phyloP scores from a whole-genome alignment of 2,113 vertebrate genomes.

The Myrmophylax atrothorax region DNA sequence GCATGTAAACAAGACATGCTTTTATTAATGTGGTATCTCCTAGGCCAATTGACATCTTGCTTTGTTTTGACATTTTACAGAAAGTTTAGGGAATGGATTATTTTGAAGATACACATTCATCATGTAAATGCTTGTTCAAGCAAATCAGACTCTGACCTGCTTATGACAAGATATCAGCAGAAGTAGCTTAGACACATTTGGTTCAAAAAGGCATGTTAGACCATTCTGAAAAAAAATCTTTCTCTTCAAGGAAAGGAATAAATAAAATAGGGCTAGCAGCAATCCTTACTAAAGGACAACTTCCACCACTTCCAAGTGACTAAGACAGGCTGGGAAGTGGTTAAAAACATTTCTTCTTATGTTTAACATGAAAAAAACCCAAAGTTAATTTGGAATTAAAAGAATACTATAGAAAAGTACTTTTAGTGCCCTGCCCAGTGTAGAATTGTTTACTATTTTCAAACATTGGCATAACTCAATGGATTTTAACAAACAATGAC shows the following conservation, averaged over 20 bases:
- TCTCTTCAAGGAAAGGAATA: neutral
- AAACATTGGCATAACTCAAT: neutral
- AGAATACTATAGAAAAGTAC: neutral
- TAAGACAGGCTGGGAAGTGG: neutral
- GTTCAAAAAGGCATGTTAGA: constrained; percentile 1
- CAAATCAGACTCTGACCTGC: constrained; percentile 36
- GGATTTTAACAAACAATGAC: neutral
- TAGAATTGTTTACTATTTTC: neutral
- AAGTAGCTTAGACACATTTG: constrained; percentile 23
- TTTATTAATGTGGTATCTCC: neutral
- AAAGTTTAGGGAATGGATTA: constrained; percentile 27
- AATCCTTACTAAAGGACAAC: neutral
- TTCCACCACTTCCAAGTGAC: neutral
- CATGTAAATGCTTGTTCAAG: constrained; percentile 22
- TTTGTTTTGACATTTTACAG: constrained; percentile 43
- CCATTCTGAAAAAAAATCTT: neutral
- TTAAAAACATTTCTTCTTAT: neutral
- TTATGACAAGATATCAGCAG: neutral
- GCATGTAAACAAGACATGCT: neutral
- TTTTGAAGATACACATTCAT: constrained; percentile 21
- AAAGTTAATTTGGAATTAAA: neutral
- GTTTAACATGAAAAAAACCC: neutral
- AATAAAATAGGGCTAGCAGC: neutral
- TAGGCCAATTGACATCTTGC: neutral
- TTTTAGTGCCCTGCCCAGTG: neutral